Evolutionary conservation across 2,797 vertebrate species (phyloP).

Genomic region (Harpagifer antarcticus): DNA sequence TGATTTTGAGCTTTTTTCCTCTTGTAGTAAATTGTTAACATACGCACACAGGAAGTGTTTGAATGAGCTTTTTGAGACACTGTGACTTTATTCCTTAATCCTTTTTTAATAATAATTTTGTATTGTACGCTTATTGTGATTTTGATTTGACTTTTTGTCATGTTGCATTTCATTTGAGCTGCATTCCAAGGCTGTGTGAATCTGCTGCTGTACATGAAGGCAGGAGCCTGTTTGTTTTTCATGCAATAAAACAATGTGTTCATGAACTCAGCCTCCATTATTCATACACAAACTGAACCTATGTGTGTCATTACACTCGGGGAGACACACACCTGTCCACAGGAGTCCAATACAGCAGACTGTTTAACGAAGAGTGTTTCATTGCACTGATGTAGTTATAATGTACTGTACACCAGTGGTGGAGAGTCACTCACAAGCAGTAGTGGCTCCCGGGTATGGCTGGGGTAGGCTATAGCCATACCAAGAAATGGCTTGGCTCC

Average conservation of each 20-base stretch:
- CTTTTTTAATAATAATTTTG: constrained; percentile 1
- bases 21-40: constrained; percentile 1
- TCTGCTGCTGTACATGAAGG: constrained; percentile 8
- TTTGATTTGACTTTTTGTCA: constrained; percentile 14
- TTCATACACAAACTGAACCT: neutral
- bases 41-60: neutral
- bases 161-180: constrained; percentile 28
- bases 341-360: no score
- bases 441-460: no score
- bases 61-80: constrained; percentile 16
- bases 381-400: no score
- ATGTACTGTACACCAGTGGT: no score
- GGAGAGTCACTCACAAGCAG: no score
- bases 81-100: constrained; percentile 13
- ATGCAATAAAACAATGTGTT: constrained; percentile 61
- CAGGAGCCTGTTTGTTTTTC: constrained; percentile 27
- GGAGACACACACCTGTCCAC: no score
- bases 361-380: no score
- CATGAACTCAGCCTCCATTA: constrained; percentile 5
- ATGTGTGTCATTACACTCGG: neutral
- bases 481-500: no score
- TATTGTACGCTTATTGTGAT: neutral
- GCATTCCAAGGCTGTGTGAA: constrained; percentile 25
- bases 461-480: no score
- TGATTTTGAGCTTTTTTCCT: neutral